A percentile compares a stretch with the other conserved stretches of the same genome.
Evolutionary conservation across 2,113 vertebrate genomes (phyloP).

Genomic region (Emydocephalus ijimae): DNA sequence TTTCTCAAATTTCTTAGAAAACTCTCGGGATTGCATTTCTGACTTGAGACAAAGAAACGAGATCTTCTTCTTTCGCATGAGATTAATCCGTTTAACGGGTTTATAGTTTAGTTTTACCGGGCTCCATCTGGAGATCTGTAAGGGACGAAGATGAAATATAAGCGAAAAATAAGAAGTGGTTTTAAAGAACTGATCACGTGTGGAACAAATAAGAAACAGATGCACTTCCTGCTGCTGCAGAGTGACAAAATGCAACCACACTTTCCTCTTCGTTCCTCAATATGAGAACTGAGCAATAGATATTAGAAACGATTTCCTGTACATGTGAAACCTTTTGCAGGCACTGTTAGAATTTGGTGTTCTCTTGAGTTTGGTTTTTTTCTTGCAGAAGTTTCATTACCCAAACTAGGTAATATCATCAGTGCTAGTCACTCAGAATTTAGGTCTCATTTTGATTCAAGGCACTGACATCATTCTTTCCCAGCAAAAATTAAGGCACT

Average conservation of each 20-base stretch:
- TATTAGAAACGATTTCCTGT: background rate
- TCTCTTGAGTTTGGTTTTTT: background rate
- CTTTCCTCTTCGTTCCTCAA: background rate
- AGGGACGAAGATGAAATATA: background rate
- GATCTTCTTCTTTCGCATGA: background rate
- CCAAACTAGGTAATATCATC: background rate
- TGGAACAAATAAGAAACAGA: background rate
- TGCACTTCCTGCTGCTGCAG: background rate
- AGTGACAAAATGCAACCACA: background rate
- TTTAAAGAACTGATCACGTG: background rate
- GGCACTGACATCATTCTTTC: background rate
- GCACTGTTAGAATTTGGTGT: background rate
- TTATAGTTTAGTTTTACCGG: background rate
- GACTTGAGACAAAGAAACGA: background rate
- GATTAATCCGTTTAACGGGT: background rate
- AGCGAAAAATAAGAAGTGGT: background rate
- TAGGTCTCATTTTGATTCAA: background rate
- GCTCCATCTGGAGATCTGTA: background rate
- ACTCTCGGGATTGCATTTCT: background rate
- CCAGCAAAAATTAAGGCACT: background rate
- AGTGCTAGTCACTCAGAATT: background rate
- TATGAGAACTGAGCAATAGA: background rate
- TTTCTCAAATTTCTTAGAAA: background rate
- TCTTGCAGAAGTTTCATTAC: background rate
- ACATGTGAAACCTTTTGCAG: background rate